These are phyloP conservation scores for Pelmatolapia mariae DNA, from an alignment of 2,113 vertebrate species.

Conservation along the genomic window DNA sequence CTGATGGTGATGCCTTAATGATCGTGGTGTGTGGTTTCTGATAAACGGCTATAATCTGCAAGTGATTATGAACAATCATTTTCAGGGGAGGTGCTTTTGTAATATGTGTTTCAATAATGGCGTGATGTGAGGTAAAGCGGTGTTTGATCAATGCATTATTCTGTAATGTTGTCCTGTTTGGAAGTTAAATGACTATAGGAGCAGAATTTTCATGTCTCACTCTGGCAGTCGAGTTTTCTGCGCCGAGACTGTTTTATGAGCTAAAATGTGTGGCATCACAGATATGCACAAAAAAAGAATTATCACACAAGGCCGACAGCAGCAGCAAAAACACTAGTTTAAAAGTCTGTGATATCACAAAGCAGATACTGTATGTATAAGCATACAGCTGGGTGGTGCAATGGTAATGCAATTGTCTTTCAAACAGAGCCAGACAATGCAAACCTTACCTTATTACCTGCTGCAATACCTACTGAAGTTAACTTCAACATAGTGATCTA, in stretches of 20 bases:
- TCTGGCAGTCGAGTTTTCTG: background rate
- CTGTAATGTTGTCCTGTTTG: background rate
- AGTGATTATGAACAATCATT: background rate
- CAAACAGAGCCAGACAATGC: background rate
- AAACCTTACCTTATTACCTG: background rate
- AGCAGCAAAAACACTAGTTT: background rate
- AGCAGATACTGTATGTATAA: background rate
- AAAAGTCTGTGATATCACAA: background rate
- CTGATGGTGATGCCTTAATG: slow-evolving; percentile 15
- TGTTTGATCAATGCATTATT: background rate
- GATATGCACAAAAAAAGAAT: background rate
- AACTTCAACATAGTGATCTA: background rate
- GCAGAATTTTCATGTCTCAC: background rate
- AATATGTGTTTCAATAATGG: background rate
- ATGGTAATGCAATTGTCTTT: background rate
- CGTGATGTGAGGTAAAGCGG: background rate
- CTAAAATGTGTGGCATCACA: background rate
- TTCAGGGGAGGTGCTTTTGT: background rate
- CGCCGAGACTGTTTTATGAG: background rate
- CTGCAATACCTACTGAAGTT: background rate
- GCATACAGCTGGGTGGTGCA: background rate
- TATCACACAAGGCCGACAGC: background rate
- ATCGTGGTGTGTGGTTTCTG: background rate
- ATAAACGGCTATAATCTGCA: slow-evolving; percentile 4
- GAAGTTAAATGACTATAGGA: background rate